phyloP scores from a whole-genome alignment of 2,888 invertebrate species.

The Pecten maximus region DNA sequence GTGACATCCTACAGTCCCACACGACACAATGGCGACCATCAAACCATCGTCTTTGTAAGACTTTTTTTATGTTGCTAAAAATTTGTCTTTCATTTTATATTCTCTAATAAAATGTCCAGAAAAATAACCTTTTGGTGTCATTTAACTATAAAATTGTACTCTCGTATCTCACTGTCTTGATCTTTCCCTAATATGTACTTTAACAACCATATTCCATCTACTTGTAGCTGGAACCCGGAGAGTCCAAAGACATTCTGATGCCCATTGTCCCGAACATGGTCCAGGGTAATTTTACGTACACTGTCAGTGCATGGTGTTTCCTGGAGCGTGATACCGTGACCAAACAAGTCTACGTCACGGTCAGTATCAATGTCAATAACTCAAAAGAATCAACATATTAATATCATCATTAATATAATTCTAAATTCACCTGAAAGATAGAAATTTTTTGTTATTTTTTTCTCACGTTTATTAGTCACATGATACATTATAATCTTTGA shows the following conservation, averaged over 20 bases:
- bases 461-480: no score
- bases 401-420: slow-evolving; percentile 52
- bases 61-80: neutral
- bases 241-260: slow-evolving; percentile 89
- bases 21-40: slow-evolving; percentile 95
- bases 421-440: slow-evolving; percentile 37
- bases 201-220: neutral
- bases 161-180: neutral
- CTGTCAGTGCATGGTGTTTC: slow-evolving; percentile 88
- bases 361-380: slow-evolving; percentile 75
- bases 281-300: slow-evolving; percentile 89
- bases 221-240: slow-evolving; percentile 82
- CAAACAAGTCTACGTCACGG: slow-evolving; percentile 86
- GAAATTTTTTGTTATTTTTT: neutral
- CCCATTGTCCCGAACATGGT: slow-evolving; percentile 91
- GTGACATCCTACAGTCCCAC: slow-evolving; percentile 93
- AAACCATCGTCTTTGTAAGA: slow-evolving; percentile 91
- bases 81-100: neutral
- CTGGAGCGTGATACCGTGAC: slow-evolving; percentile 82
- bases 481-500: no score
- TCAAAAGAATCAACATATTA: neutral
- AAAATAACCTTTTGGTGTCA: neutral
- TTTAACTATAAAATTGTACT: neutral
- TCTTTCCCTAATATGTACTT: neutral
- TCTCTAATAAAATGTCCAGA: neutral